phyloP scores from a whole-genome alignment of 2,113 vertebrate genomes.

The Menura novaehollandiae region DNA sequence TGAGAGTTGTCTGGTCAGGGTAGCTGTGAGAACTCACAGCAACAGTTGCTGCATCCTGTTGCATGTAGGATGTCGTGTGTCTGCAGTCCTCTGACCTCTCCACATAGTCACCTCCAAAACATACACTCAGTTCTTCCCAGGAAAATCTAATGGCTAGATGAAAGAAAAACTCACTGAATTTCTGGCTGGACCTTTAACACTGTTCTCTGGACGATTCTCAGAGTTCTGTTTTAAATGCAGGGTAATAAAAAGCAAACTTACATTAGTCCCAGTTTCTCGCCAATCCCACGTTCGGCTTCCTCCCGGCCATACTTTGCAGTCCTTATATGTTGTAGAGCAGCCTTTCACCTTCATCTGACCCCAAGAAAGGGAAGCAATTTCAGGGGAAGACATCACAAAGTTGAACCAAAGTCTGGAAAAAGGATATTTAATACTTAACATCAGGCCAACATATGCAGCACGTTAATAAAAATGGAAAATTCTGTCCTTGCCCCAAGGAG shows the following conservation, averaged over 20 bases:
- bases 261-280: constrained; percentile 93
- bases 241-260: constrained; percentile 59
- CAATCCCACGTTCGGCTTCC: constrained; percentile 94
- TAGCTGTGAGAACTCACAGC: not conserved
- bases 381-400: constrained; percentile 84
- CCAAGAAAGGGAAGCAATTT: constrained; percentile 91
- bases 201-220: not conserved
- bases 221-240: not conserved
- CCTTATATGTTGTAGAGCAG: constrained; percentile 84
- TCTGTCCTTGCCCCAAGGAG: not conserved
- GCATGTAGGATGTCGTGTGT: accelerated
- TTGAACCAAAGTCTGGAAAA: constrained; percentile 51
- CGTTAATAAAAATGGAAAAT: not conserved
- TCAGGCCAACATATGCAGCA: not conserved
- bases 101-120: not conserved
- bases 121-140: not conserved
- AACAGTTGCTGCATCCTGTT: not conserved
- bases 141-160: not conserved
- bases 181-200: not conserved
- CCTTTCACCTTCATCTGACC: constrained; percentile 92
- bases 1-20: not conserved
- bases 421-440: constrained; percentile 14
- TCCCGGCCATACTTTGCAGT: constrained; percentile 97
- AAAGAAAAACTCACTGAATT: not conserved
- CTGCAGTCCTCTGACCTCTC: not conserved